A percentile compares a stretch with the other conserved stretches of the same genome.
Evolutionary conservation across 2,113 vertebrate species (phyloP).

Genomic region (Bufo gargarizans): DNA sequence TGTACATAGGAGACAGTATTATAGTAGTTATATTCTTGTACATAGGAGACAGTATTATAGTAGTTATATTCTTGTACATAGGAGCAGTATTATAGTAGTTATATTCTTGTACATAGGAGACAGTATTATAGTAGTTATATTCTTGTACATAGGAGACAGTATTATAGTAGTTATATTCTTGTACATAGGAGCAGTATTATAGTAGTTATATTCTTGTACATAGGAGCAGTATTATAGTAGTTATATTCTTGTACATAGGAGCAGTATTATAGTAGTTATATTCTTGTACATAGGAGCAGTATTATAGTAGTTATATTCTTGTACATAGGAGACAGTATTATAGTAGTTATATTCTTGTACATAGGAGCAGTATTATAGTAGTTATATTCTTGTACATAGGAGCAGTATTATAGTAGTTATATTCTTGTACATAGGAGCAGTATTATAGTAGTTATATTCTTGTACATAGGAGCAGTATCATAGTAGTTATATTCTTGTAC

Average conservation of each 20-base stretch:
- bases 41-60: no score
- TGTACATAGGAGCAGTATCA: background rate
- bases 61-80: no score
- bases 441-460: background rate
- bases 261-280: no score
- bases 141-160: background rate
- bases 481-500: background rate
- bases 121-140: no score
- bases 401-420: background rate
- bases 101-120: no score
- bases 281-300: background rate
- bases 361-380: conserved; percentile 1
- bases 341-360: background rate
- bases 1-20: conserved; percentile 2
- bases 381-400: background rate
- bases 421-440: background rate
- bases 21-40: conserved; percentile 2
- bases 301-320: background rate
- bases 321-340: background rate
- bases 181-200: background rate
- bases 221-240: conserved; percentile 3
- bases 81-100: no score
- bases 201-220: background rate
- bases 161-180: conserved; percentile 1
- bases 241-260: background rate